phyloP scores from a whole-genome alignment of 2,888 invertebrate genomes.

The Drosophila dives region DNA sequence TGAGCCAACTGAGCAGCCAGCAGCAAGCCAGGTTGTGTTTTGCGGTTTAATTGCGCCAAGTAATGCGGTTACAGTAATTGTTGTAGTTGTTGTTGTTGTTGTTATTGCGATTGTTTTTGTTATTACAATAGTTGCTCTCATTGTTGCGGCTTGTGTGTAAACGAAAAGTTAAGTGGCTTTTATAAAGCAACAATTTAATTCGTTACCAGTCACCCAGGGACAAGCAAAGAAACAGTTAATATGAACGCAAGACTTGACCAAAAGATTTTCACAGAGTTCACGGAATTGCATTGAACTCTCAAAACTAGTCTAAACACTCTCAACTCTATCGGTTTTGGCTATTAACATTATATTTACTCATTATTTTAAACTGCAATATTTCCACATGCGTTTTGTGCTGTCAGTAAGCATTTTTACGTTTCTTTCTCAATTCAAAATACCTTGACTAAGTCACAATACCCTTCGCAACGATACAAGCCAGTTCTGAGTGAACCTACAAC shows the following conservation, averaged over 20 bases:
- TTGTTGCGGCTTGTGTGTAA: constrained; percentile 71
- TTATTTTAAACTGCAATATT: neutral
- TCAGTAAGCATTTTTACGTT: neutral
- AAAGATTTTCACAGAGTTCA: constrained; percentile 25
- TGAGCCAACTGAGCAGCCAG: constrained; percentile 14
- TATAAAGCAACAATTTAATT: constrained; percentile 69
- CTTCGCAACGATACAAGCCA: constrained; percentile 21
- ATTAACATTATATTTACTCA: neutral
- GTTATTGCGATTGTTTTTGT: constrained; percentile 24
- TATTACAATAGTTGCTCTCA: constrained; percentile 58
- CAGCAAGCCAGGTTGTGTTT: constrained; percentile 44
- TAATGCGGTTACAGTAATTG: constrained; percentile 66
- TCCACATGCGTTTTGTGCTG: neutral
- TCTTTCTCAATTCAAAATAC: constrained; percentile 2
- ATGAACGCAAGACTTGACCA: constrained; percentile 1
- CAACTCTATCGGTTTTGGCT: neutral
- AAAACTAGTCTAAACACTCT: neutral
- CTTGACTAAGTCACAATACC: constrained; percentile 32
- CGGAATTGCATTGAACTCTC: constrained; percentile 37
- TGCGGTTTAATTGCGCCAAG: constrained; percentile 77
- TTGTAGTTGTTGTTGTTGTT: constrained; percentile 28
- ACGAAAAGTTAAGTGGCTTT: constrained; percentile 67
- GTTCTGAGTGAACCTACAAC: constrained; percentile 27
- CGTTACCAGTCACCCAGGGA: constrained; percentile 43
- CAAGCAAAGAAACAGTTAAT: constrained; percentile 14